phyloP scores from a whole-genome alignment of 1,140 invertebrate species.

The Mycetomoellerius zeteki region DNA sequence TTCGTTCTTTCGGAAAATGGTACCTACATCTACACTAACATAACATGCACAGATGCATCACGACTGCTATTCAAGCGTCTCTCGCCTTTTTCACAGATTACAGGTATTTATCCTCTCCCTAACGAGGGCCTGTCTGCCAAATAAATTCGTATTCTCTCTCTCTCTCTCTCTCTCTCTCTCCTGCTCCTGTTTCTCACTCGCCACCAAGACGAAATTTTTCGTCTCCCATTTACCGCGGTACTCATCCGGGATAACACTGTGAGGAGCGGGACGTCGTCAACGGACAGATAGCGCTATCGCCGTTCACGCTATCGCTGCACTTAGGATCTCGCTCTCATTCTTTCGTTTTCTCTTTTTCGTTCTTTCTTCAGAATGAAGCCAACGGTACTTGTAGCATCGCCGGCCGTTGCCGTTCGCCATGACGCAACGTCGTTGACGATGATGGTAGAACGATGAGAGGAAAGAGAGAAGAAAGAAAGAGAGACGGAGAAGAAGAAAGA shows the following conservation, averaged over 20 bases:
- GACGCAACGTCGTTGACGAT: conserved; percentile 68
- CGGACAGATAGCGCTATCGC: conserved; percentile 56
- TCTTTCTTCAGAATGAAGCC: conserved; percentile 31
- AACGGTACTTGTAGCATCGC: conserved; percentile 57
- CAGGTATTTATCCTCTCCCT: conserved; percentile 35
- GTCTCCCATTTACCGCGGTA: conserved; percentile 48
- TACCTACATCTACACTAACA: not conserved
- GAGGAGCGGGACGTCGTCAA: conserved; percentile 55
- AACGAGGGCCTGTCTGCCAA: conserved; percentile 29
- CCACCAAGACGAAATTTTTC: conserved; percentile 45
- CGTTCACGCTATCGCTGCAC: conserved; percentile 72
- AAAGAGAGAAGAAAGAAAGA: conserved; percentile 33
- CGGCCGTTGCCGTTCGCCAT: conserved; percentile 68
- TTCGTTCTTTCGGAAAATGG: not conserved
- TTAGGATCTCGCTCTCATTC: conserved; percentile 69
- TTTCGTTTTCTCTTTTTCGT: conserved; percentile 12
- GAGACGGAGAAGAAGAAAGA: not conserved
- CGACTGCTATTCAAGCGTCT: not conserved
- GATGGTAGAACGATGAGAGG: conserved; percentile 49
- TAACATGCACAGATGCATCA: not conserved
- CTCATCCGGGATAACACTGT: conserved; percentile 54
- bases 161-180: too few relatives aligned
- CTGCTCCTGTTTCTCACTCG: not conserved
- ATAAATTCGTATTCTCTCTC: conserved; percentile 16
- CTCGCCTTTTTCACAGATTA: conserved; percentile 19